Evolutionary conservation across 2,797 vertebrate genomes (phyloP).

Genomic region (Monodelphis domestica): DNA sequence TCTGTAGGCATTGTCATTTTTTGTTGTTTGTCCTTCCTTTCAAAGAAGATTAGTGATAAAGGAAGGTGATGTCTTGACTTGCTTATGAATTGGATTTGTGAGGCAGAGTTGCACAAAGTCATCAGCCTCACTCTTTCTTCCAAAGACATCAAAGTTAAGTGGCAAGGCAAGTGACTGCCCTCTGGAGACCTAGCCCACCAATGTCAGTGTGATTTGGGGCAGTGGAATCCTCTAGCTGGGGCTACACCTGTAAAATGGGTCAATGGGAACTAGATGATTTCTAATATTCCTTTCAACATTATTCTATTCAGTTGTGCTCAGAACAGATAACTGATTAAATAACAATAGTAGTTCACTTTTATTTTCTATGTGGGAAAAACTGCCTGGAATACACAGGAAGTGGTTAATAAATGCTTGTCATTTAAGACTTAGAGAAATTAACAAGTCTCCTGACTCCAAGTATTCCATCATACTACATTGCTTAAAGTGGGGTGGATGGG

Average conservation of each 20-base stretch:
- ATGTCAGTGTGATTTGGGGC: neutral
- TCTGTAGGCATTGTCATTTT: neutral
- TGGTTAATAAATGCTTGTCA: neutral
- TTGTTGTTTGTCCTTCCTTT: too few relatives aligned
- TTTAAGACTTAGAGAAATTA: neutral
- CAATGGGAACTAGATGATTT: neutral
- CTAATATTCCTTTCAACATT: neutral
- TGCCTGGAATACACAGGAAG: too few relatives aligned
- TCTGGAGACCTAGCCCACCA: neutral
- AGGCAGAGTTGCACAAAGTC: too few relatives aligned
- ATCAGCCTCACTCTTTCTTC: too few relatives aligned
- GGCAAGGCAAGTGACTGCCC: neutral
- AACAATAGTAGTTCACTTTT: neutral
- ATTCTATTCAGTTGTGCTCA: neutral
- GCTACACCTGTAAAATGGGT: neutral
- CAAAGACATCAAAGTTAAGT: too few relatives aligned
- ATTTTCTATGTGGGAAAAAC: neutral
- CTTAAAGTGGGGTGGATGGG: neutral
- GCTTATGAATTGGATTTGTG: too few relatives aligned
- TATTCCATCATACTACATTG: neutral
- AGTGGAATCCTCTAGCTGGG: neutral
- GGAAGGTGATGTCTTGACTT: too few relatives aligned
- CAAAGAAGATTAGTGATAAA: too few relatives aligned
- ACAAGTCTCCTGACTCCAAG: neutral
- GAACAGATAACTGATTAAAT: neutral